Base-by-base conservation (phyloP, 2,113 vertebrate species). In the Coracopsis vasa region DNA sequence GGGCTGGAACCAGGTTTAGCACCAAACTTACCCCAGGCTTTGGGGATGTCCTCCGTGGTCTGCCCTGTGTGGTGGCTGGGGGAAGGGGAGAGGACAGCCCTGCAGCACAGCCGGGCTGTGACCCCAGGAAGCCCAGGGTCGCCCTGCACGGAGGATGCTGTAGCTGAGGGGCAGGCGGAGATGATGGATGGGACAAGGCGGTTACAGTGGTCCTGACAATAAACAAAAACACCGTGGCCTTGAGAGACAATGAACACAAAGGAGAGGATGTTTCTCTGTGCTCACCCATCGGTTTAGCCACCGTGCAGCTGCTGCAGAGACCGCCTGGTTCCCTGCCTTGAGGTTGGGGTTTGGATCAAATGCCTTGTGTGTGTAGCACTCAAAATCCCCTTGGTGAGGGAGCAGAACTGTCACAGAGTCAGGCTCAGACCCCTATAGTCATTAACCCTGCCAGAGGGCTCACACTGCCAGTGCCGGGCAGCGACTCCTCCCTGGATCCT, bases 41-140 rank as follows among this genome's bases (percentile, higher is more conserved):
- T 37, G 17, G 67, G 72, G 67, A 19, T 60, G 27, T 44, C 31
- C 74, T 56, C 16, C 3, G 0, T 1, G 60, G 37, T 39, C 54
- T 84, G 69, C 33, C 27, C 41, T 6, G 14, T 13, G 56, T 14
- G n/a, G 2, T 0, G 2, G n/a, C 66, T 8, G 77, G 70, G 86
- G 69, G 42, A 44, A 80, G 82, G 66, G 67, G 50, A 81, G 24
- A 41, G 51, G 41, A 45, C 18, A 65, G 35, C 42, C 60, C 78
- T 12, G 7, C 4, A 0, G 84, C 67, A 78, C 50, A 91, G 83
- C 56, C 29, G 8, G 86, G 56, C 79, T 37, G 54, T 94, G 94
- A 96, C 92, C 90, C 60, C 90, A 70, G 94, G 94, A 97, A 96
- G 71, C 41, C 47, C 35, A 1, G 69, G 89, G 94, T 94, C 75